These are phyloP conservation scores for Sakesphorus luctuosus DNA, from an alignment of 2,113 vertebrate genomes.

Conservation along the genomic window DNA sequence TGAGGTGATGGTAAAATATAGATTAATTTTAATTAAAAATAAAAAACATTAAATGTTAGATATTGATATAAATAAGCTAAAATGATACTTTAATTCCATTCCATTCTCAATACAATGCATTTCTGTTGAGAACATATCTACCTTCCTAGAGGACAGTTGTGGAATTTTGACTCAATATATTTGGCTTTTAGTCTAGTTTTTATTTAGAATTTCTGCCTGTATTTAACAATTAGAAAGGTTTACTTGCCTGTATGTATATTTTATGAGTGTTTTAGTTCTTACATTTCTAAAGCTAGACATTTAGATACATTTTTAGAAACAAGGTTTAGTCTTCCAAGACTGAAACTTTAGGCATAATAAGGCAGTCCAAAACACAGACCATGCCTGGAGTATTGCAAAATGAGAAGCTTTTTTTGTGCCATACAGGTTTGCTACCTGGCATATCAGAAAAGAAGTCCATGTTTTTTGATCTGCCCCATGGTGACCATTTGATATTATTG, in stretches of 20 bases:
- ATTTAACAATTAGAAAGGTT: background rate
- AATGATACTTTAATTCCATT: background rate
- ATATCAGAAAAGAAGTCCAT: background rate
- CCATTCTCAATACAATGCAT: background rate
- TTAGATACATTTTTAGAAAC: background rate
- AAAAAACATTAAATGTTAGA: background rate
- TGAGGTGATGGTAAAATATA: background rate
- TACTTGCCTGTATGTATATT: background rate
- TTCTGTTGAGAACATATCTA: background rate
- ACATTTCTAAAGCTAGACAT: background rate
- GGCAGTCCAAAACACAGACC: background rate
- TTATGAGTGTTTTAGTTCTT: background rate
- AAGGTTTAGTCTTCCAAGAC: background rate
- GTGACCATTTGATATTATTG: background rate
- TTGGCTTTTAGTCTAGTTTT: background rate
- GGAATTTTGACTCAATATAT: background rate
- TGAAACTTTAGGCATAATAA: background rate
- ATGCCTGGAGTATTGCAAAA: background rate
- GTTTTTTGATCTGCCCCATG: background rate
- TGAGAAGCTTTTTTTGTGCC: background rate
- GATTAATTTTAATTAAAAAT: background rate
- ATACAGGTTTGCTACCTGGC: background rate
- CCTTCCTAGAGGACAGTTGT: background rate
- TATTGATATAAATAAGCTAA: background rate
- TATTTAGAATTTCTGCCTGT: background rate